These are phyloP conservation scores for Apis cerana DNA, from an alignment of 1,140 invertebrate genomes.

Conservation along the genomic window DNA sequence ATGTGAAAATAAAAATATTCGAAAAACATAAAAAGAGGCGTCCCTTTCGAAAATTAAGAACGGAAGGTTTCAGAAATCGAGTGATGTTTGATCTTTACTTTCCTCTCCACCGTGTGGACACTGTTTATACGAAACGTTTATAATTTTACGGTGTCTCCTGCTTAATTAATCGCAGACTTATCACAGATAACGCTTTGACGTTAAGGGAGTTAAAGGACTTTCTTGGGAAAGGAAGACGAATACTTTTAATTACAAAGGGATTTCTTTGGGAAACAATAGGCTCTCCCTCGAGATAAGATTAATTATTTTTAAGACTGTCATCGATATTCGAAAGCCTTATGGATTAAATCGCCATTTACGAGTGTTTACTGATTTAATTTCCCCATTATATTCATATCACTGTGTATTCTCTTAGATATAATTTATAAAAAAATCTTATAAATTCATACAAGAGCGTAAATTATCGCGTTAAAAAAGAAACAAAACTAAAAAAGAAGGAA, in stretches of 20 bases:
- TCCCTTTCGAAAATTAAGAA: not conserved
- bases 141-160: constrained; percentile 16
- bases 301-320: not conserved
- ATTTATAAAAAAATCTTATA: not conserved
- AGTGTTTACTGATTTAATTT: not conserved
- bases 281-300: not conserved
- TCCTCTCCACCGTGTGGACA: constrained; percentile 20
- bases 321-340: not conserved
- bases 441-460: not conserved
- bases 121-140: constrained; percentile 9
- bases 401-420: too few relatives aligned
- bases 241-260: constrained; percentile 17
- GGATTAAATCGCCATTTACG: not conserved
- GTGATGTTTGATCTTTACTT: constrained; percentile 15
- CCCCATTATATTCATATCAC: not conserved
- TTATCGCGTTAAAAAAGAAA: not conserved
- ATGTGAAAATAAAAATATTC: not conserved
- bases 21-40: not conserved
- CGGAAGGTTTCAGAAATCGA: not conserved
- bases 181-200: constrained; percentile 16
- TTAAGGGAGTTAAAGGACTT: not conserved
- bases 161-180: constrained; percentile 41
- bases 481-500: not conserved
- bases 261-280: not conserved
- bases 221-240: not conserved